phyloP scores from a whole-genome alignment of 2,113 vertebrate species.

The Pedetes capensis region DNA sequence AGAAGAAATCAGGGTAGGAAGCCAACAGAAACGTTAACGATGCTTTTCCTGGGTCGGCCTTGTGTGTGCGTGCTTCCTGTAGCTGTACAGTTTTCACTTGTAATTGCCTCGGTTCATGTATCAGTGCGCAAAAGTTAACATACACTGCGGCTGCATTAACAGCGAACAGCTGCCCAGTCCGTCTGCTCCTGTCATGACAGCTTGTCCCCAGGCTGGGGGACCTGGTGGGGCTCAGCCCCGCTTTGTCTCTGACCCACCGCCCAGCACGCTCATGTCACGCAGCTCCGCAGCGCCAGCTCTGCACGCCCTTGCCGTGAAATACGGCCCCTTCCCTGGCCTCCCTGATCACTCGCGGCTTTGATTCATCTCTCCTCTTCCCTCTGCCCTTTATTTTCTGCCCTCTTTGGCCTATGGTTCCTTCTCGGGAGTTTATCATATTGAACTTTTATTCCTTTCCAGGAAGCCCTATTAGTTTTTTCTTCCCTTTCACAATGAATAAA shows the following conservation, averaged over 20 bases:
- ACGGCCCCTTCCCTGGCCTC: neutral
- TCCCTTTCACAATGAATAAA: constrained; percentile 73
- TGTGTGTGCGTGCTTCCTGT: neutral
- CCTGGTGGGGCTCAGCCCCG: neutral
- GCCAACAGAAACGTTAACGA: neutral
- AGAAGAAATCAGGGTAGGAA: neutral
- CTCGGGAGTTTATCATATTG: constrained; percentile 75
- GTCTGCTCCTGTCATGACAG: neutral
- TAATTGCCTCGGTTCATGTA: neutral
- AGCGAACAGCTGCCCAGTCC: neutral
- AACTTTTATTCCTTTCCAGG: constrained; percentile 77
- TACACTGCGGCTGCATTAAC: neutral
- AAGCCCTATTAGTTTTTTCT: constrained; percentile 71
- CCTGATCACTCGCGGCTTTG: neutral
- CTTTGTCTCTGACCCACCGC: neutral
- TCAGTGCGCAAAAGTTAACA: neutral
- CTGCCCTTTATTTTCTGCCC: constrained; percentile 65
- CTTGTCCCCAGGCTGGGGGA: neutral
- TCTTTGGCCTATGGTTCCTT: constrained; percentile 72
- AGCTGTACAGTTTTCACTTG: neutral
- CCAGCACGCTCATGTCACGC: neutral
- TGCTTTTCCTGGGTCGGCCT: neutral
- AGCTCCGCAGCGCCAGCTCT: neutral
- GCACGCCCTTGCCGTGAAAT: neutral
- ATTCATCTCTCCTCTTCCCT: constrained; percentile 61